Evolutionary conservation across 2,888 invertebrate genomes (phyloP), one percentile per base, ranked within the genome.

Genomic region (Sialis lutaria): DNA sequence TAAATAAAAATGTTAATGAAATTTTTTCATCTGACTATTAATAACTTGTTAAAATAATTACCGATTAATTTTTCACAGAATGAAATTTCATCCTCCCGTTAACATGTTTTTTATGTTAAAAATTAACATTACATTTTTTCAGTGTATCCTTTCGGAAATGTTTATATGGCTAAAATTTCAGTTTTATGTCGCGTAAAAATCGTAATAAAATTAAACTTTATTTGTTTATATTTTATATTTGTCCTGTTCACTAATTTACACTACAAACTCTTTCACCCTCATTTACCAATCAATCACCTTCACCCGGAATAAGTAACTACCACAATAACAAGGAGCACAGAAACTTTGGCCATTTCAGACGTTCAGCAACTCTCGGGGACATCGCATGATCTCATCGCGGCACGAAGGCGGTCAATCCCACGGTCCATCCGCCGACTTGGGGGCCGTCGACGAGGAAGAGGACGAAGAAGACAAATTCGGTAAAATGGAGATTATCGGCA

Each of bases 311-410:
- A 32, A 46, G 49, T 50, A 48, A 50, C 50, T 49, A 50, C 52
- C 52, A 53, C 52, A 57, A 54, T 59, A 58, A 68, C 70, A 69
- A 70, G 72, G 66, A 67, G 68, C 70, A 67, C 74, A 86, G 86
- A 74, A 76, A 65, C 77, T 85, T 63, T 85, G 84, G 84, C 82
- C 84, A 58, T 84, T 85, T 63, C 86, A 85, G 78, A 74, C 76
- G 41, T 73, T 76, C 55, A 73, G 75, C 55, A 79, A 78, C 63
- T 79, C 77, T 0, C 72, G 79, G 50, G 82, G 80, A 37, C 84
- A 82, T 62, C 72, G 82, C 48, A 77, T 79, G 67, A 64, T 73
- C 53, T 62, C 68, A 45, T 67, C 67, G 50, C 63, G 69, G 1
- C 63, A 64, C 47, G 58, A 63, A 0, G 60, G 59, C 34, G 50